Conservation (phyloP, 2,113 vertebrate genomes). For the Takifugu flavidus region DNA sequence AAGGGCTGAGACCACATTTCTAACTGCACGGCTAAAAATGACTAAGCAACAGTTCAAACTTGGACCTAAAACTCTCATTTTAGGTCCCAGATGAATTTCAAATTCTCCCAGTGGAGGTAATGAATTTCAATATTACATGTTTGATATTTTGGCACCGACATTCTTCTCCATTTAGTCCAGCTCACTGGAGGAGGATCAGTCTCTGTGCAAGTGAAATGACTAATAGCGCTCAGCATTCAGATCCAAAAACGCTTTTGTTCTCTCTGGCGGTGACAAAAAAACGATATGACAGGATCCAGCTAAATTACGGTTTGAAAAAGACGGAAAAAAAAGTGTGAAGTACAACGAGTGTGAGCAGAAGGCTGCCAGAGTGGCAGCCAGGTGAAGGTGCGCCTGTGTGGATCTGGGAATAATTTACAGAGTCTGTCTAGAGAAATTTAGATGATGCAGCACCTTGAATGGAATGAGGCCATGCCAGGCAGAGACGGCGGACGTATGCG, state of each 20-base stretch:
- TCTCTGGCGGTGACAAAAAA: background rate
- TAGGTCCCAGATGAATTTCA: background rate
- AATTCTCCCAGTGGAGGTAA: background rate
- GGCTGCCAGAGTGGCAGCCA: background rate
- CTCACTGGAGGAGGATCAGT: slow-evolving; percentile 1
- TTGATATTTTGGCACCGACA: background rate
- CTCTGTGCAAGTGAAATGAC: background rate
- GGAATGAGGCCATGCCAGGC: slow-evolving; percentile 1
- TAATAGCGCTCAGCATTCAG: background rate
- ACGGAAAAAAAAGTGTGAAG: background rate
- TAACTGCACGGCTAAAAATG: no score
- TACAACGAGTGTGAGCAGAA: no score
- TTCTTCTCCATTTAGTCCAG: background rate
- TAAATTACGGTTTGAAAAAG: background rate
- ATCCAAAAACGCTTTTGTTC: background rate
- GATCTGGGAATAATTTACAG: background rate
- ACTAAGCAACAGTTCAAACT: no score
- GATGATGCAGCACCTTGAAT: background rate
- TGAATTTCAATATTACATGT: background rate
- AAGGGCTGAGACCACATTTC: background rate
- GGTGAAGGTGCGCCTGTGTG: background rate
- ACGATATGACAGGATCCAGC: background rate
- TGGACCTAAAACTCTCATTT: no score
- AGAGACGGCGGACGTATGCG: background rate
- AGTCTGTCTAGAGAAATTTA: background rate